Conservation (phyloP, 2,888 invertebrate genomes). For the Diploptera punctata region DNA sequence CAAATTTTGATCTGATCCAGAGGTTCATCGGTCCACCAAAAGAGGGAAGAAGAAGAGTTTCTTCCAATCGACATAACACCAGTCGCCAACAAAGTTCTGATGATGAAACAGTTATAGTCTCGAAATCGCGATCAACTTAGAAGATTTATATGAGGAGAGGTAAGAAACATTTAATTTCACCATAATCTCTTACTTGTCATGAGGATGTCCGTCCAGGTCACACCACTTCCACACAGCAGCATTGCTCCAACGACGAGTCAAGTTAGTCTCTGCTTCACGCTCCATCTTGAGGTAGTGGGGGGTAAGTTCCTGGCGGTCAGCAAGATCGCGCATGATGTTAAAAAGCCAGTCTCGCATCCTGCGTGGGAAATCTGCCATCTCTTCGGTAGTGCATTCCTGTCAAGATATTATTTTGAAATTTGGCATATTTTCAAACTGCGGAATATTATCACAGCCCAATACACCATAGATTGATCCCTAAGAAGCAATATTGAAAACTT, state of each 20-base stretch:
- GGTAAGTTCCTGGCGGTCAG: slow-evolving; percentile 83
- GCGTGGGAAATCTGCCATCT: slow-evolving; percentile 93
- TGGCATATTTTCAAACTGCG: neutral
- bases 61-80: no score
- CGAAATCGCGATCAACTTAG: no score
- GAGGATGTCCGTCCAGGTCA: slow-evolving; percentile 92
- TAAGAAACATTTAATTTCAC: no score
- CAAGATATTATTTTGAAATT: slow-evolving; percentile 5
- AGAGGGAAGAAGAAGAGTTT: no score
- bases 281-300: slow-evolving; percentile 86
- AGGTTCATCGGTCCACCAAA: no score
- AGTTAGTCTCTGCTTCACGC: slow-evolving; percentile 86
- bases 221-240: slow-evolving; percentile 99
- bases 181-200: slow-evolving; percentile 84
- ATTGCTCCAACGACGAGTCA: slow-evolving; percentile 85
- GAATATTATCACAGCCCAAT: no score
- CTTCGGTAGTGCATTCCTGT: slow-evolving; percentile 80
- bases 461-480: no score
- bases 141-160: no score
- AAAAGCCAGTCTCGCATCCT: slow-evolving; percentile 99
- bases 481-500: no score
- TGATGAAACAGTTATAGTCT: no score
- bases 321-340: slow-evolving; percentile 95
- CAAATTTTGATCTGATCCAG: no score
- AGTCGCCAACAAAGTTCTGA: no score